Base-by-base conservation (phyloP, 2,888 invertebrate species). In the Campaea margaritaria region DNA sequence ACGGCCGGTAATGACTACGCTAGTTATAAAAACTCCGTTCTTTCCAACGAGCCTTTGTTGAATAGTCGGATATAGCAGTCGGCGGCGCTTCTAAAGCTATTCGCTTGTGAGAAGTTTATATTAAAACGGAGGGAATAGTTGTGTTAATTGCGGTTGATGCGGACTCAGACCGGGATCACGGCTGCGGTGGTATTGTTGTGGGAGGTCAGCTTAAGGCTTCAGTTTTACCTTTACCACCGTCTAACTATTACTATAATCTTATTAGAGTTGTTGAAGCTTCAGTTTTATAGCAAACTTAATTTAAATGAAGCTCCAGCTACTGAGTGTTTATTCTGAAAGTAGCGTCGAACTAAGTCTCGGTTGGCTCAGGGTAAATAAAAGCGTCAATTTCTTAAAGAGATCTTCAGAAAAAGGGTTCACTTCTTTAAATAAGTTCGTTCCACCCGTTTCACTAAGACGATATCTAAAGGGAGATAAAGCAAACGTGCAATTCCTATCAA, bases 1-100 rank as follows among this genome's bases (percentile, higher is more conserved):
- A 82, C 82, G 82, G 67, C 70, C 73, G 75, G 80, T 82, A 83
- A 85, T 88, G 86, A 85, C 84, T 72, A 67, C 68, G 87, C 85
- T 80, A 77, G 81, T 82, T 87, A 79, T 73, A 71, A 77, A 81
- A 81, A 81, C 48, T n/a, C n/a, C 58, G 49, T 54, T 62, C 59
- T 71, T 76, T 71, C 59, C 53, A 50, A 68, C 65, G 65, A 66
- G 69, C 68, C 68, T 77, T 74, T 68, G 72, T 69, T 67, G 67
- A 21, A 62, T 61, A 60, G 62, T 64, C 56, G 64, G 51, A 42
- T 51, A 67, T 67, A 65, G 67, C 62, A 59, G 51, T 60, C 68
- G 60, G 64, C 50, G 61, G 67, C 72, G 58, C 36, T 73, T 69
- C 68, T 74, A 72, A 72, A 70, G 69, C 69, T 67, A 67, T 65